These are phyloP conservation scores for Amphilophus citrinellus DNA, from an alignment of 2,113 vertebrate species.

Conservation along the genomic window DNA sequence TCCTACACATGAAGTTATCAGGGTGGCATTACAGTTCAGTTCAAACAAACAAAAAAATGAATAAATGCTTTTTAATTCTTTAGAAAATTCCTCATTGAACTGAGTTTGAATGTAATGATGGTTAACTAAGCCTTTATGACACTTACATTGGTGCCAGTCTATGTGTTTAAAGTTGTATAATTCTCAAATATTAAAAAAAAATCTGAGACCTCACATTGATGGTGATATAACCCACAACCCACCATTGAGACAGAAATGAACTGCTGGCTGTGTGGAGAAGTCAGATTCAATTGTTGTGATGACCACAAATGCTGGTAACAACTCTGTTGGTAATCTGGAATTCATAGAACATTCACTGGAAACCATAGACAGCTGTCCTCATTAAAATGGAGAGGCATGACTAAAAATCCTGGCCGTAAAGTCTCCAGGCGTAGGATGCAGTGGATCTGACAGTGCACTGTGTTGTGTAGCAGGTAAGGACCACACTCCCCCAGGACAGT, in stretches of 20 bases:
- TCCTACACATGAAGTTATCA: not conserved
- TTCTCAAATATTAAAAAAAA: slow-evolving; percentile 8
- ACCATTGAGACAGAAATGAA: slow-evolving; percentile 5
- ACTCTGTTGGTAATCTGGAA: slow-evolving; percentile 11
- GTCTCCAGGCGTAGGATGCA: slow-evolving; percentile 12
- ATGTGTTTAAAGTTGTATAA: not conserved
- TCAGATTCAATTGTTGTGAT: not conserved
- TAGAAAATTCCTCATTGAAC: not conserved
- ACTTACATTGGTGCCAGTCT: not conserved
- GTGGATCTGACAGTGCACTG: slow-evolving; percentile 1
- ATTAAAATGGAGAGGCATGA: slow-evolving; percentile 13
- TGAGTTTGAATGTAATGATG: not conserved
- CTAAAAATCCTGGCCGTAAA: slow-evolving; percentile 11
- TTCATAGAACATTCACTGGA: slow-evolving; percentile 5
- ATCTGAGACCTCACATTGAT: slow-evolving; percentile 6
- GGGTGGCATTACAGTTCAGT: not conserved
- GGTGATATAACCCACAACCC: slow-evolving; percentile 15
- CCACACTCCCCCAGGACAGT: slow-evolving; percentile 1
- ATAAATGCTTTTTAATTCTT: not conserved
- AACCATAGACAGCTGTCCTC: slow-evolving; percentile 18
- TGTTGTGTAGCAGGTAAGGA: slow-evolving; percentile 15
- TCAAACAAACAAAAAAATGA: not conserved
- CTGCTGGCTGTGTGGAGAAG: slow-evolving; percentile 7
- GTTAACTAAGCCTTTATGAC: not conserved
- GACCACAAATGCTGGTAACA: slow-evolving; percentile 7